These are phyloP conservation scores for Marmota flaviventris DNA, from an alignment of 2,113 vertebrate genomes.

Conservation along the genomic window DNA sequence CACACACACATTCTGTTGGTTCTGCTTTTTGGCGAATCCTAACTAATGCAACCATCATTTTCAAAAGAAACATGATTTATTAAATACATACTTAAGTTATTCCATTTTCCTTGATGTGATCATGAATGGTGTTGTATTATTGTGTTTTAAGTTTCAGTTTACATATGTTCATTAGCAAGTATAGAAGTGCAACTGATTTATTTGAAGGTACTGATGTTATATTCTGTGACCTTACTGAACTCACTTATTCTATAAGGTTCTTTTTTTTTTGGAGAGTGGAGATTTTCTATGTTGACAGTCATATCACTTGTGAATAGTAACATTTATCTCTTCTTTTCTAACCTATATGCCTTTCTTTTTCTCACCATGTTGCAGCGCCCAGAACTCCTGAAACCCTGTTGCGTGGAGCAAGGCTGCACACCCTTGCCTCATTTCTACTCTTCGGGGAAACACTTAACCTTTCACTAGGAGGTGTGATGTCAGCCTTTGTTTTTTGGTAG, in stretches of 20 bases:
- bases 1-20: not conserved
- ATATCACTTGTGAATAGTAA: not conserved
- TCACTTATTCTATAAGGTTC: not conserved
- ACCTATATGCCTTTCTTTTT: not conserved
- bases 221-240: not conserved
- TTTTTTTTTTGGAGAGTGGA: not conserved
- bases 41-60: not conserved
- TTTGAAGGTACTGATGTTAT: not conserved
- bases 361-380: too few species aligned
- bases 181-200: not conserved
- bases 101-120: not conserved
- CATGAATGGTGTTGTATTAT: not conserved
- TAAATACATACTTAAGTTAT: not conserved
- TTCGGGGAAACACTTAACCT: not conserved
- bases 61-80: not conserved
- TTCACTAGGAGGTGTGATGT: not conserved
- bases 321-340: not conserved
- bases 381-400: not conserved
- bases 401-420: not conserved
- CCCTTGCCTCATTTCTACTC: not conserved
- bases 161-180: not conserved
- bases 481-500: not conserved
- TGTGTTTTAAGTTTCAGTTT: not conserved
- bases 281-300: not conserved
- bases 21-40: not conserved